Evolutionary conservation across 2,113 vertebrate genomes (phyloP).

Genomic region (Oxyura jamaicensis): DNA sequence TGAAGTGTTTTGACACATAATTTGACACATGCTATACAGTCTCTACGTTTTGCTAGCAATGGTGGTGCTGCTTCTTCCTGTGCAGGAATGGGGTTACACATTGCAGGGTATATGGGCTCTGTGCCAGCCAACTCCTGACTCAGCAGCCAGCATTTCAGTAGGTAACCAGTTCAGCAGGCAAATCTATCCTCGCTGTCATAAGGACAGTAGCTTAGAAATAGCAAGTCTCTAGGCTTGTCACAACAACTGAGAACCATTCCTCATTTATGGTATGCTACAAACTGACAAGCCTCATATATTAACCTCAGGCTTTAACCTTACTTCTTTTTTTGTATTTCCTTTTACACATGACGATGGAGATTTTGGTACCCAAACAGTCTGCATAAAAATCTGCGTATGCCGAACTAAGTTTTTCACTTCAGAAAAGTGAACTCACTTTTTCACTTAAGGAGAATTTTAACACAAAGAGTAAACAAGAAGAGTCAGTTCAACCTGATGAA

Average conservation of each 20-base stretch:
- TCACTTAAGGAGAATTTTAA: neutral
- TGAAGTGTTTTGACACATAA: neutral
- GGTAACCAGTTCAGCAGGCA: neutral
- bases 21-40: rapidly evolving
- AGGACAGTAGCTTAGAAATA: neutral
- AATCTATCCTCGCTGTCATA: neutral
- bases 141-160: neutral
- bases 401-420: neutral
- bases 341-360: neutral
- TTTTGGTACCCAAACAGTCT: neutral
- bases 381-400: neutral
- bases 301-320: neutral
- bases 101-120: rapidly evolving
- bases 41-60: neutral
- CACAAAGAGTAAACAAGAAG: neutral
- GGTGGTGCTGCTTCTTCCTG: neutral
- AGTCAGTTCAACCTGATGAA: conserved; percentile 56
- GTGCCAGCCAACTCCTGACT: neutral
- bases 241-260: neutral
- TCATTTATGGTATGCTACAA: neutral
- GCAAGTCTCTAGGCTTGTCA: neutral
- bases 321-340: neutral
- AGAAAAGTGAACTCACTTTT: neutral
- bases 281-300: neutral
- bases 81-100: neutral